These are phyloP conservation scores for Podarcis muralis DNA, from an alignment of 2,113 vertebrate genomes.

Conservation along the genomic window DNA sequence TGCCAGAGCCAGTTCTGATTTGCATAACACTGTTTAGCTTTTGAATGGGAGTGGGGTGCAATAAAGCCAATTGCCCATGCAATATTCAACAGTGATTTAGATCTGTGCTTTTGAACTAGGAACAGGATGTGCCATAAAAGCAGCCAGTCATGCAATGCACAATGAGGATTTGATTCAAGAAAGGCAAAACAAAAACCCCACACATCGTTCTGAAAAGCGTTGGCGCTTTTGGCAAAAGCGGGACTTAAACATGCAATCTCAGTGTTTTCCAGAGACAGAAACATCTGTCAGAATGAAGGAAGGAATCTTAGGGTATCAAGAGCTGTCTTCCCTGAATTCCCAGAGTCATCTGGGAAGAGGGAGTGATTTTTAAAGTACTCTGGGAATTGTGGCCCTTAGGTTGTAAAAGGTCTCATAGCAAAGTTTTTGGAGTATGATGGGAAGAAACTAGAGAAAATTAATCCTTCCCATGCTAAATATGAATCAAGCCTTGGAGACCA, in stretches of 20 bases:
- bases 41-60: background rate
- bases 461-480: no score
- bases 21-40: background rate
- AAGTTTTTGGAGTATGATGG: no score
- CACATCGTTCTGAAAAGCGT: background rate
- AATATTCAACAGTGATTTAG: background rate
- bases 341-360: no score
- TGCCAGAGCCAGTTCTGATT: background rate
- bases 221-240: background rate
- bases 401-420: no score
- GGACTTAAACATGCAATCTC: background rate
- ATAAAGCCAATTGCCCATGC: background rate
- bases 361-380: no score
- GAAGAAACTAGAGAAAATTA: no score
- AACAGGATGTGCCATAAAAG: background rate
- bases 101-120: background rate
- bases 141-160: background rate
- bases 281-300: background rate
- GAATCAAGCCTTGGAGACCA: no score
- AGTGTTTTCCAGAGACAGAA: background rate
- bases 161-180: background rate
- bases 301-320: background rate
- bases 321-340: background rate
- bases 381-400: no score
- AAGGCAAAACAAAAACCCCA: background rate